Percentiles rank a stretch among this genome's conserved stretches.
These are phyloP conservation scores for Ia io DNA, from an alignment of 2,113 vertebrate species.

Conservation along the genomic window DNA sequence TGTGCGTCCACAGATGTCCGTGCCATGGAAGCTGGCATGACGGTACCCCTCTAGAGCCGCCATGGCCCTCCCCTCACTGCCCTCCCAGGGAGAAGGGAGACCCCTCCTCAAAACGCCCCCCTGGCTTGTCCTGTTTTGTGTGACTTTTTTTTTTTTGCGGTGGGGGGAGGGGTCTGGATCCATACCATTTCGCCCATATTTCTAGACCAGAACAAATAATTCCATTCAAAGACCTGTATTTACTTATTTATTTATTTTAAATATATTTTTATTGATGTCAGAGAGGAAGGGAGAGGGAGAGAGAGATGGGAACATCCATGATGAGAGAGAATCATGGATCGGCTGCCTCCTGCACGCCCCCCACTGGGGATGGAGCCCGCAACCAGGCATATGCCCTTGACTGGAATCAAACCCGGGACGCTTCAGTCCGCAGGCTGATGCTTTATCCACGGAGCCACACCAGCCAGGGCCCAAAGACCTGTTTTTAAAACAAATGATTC, in stretches of 20 bases:
- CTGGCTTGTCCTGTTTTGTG: neutral
- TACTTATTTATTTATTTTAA: no score
- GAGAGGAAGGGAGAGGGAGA: no score
- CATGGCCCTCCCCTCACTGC: rapidly evolving
- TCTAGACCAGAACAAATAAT: neutral
- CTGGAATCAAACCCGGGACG: no score
- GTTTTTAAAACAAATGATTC: neutral
- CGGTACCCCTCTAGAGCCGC: neutral
- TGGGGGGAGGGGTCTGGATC: no score
- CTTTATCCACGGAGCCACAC: no score
- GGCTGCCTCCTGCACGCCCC: no score
- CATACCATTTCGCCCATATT: neutral
- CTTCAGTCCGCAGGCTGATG: no score
- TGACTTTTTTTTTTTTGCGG: neutral
- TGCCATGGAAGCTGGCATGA: rapidly evolving
- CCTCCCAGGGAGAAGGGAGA: neutral
- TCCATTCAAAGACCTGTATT: neutral
- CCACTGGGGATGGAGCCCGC: no score
- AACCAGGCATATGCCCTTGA: no score
- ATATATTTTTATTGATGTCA: no score
- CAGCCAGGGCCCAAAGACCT: neutral
- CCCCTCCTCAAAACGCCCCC: neutral
- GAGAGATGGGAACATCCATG: no score
- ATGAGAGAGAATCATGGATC: no score
- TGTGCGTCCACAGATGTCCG: rapidly evolving